Percentiles rank a stretch among this genome's conserved stretches.
Evolutionary conservation across 1,140 invertebrate species (phyloP).

Genomic region (Diachasmimorpha longicaudata): DNA sequence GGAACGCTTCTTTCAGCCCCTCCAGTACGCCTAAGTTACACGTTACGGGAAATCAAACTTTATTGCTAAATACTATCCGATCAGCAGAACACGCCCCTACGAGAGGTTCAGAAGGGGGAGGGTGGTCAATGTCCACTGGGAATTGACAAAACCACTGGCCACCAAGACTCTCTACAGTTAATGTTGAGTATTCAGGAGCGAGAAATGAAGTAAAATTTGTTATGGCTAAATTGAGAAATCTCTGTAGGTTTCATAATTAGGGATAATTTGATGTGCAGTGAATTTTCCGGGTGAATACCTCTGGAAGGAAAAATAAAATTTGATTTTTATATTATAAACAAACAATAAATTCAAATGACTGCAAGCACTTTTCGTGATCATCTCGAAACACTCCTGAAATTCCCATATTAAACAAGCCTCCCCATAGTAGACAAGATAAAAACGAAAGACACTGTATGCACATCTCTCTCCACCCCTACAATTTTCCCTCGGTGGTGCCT

Average conservation of each 20-base stretch:
- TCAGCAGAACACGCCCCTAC: conserved; percentile 53
- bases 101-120: background rate
- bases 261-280: too few species aligned
- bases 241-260: background rate
- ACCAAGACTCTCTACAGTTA: background rate
- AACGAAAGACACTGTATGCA: conserved; percentile 29
- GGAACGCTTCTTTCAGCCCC: conserved; percentile 54
- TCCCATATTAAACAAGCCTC: background rate
- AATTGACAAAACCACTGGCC: conserved; percentile 8
- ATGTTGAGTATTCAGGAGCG: background rate
- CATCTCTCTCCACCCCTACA: conserved; percentile 25
- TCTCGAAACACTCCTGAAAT: background rate
- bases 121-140: background rate
- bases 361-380: background rate
- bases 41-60: conserved; percentile 54
- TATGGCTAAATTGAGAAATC: background rate
- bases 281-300: too few species aligned
- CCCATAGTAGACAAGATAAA: conserved; percentile 22
- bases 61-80: conserved; percentile 63
- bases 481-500: background rate
- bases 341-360: background rate
- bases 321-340: background rate
- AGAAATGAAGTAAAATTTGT: background rate
- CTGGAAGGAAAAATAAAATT: too few species aligned
- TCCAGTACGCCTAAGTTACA: conserved; percentile 18